These are phyloP conservation scores for Clamator glandarius DNA, from an alignment of 2,797 vertebrate genomes.

Conservation along the genomic window DNA sequence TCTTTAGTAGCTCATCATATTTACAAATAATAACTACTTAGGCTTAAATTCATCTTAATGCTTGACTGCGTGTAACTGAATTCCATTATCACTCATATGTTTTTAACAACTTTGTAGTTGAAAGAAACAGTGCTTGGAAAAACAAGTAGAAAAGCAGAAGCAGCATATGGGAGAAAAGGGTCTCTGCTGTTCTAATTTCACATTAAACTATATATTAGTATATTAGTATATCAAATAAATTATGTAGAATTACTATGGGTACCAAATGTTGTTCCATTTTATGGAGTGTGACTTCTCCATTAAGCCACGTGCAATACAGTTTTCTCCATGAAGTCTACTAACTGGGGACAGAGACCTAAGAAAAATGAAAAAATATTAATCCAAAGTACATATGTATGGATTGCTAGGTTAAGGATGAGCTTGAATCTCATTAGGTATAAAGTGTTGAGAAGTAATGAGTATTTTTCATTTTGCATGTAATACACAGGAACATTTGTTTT, in stretches of 20 bases:
- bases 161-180: background rate
- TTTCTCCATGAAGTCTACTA: background rate
- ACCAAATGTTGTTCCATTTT: background rate
- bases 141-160: background rate
- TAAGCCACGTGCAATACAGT: background rate
- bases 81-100: background rate
- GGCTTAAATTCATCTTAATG: background rate
- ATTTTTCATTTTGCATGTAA: background rate
- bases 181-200: background rate
- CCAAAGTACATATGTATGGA: background rate
- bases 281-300: background rate
- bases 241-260: background rate
- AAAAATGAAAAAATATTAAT: background rate
- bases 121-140: background rate
- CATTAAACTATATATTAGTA: background rate
- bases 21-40: background rate
- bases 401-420: background rate
- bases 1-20: background rate
- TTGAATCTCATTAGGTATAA: background rate
- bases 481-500: rapidly evolving
- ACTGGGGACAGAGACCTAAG: background rate
- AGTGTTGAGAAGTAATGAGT: rapidly evolving
- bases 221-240: background rate
- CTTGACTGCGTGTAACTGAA: background rate
- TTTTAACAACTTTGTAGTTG: background rate